These are phyloP conservation scores for Ptilorrhoa leucosticta DNA, from an alignment of 2,113 vertebrate genomes.

Conservation along the genomic window DNA sequence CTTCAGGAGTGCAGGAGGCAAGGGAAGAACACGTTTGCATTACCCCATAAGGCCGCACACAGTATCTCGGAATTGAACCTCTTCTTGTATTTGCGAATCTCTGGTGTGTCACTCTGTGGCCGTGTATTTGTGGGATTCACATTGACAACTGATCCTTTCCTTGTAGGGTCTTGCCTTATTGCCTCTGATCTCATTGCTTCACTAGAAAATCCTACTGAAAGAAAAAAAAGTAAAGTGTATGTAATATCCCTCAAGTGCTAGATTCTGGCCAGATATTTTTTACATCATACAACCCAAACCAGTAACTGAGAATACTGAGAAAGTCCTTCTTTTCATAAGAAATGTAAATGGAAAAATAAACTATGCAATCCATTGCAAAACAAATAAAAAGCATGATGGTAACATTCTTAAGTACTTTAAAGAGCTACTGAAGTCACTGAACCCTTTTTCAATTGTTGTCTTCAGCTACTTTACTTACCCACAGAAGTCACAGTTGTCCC, in stretches of 20 bases:
- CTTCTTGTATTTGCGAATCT: conserved; percentile 99
- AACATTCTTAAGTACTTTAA: background rate
- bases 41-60: conserved; percentile 97
- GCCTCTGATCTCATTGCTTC: conserved; percentile 92
- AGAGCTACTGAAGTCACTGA: conserved; percentile 1
- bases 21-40: background rate
- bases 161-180: conserved; percentile 90
- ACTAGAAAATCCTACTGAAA: conserved; percentile 86
- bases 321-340: conserved; percentile 21
- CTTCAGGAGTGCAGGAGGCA: background rate
- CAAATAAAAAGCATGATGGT: conserved; percentile 16
- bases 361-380: conserved; percentile 29
- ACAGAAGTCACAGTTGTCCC: conserved; percentile 94
- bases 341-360: conserved; percentile 51
- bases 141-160: conserved; percentile 97
- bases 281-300: background rate
- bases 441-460: background rate
- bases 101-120: conserved; percentile 97
- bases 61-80: conserved; percentile 98
- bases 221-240: conserved; percentile 27
- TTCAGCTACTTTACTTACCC: conserved; percentile 78
- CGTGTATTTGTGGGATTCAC: conserved; percentile 97
- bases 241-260: background rate
- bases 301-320: background rate
- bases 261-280: background rate